These are phyloP conservation scores for Heliopora coerulea DNA, from an alignment of 92 coral and sea anemone species.

Conservation along the genomic window DNA sequence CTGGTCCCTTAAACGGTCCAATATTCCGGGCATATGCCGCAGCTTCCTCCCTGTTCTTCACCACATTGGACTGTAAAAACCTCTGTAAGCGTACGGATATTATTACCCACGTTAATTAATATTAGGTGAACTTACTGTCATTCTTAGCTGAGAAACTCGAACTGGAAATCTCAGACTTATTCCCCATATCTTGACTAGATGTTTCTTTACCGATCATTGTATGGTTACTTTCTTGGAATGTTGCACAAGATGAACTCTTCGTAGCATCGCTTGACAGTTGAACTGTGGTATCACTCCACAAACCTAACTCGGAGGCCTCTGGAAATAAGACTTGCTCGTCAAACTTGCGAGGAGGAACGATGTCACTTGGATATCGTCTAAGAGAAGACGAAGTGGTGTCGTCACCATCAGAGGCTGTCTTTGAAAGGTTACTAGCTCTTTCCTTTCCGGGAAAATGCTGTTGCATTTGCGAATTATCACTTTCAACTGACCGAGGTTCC, in stretches of 20 bases:
- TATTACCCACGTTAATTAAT: not conserved
- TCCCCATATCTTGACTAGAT: not conserved
- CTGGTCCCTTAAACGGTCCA: too few relatives aligned
- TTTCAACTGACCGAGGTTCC: not conserved
- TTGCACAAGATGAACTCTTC: conserved; percentile 27
- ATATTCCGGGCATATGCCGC: too few relatives aligned
- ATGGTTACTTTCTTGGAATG: conserved; percentile 4
- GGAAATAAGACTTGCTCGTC: conserved; percentile 14
- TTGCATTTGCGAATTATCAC: not conserved
- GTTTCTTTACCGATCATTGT: conserved; percentile 1
- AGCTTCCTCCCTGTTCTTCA: too few relatives aligned
- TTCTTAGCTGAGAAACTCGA: conserved; percentile 10
- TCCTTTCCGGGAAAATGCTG: not conserved
- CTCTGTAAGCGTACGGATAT: too few relatives aligned
- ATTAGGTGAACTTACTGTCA: conserved; percentile 4
- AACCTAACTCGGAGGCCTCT: conserved; percentile 24
- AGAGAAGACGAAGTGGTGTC: conserved; percentile 20
- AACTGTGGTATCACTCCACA: conserved; percentile 36
- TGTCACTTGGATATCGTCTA: conserved; percentile 29
- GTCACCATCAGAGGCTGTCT: not conserved
- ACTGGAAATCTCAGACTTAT: conserved; percentile 9
- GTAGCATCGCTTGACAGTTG: conserved; percentile 35
- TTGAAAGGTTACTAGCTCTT: not conserved
- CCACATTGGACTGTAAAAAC: too few relatives aligned
- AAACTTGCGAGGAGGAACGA: not conserved